Evolutionary conservation across 2,113 vertebrate species (phyloP), one percentile per base, ranked within the genome.

Genomic region (Puffinus mauretanicus): DNA sequence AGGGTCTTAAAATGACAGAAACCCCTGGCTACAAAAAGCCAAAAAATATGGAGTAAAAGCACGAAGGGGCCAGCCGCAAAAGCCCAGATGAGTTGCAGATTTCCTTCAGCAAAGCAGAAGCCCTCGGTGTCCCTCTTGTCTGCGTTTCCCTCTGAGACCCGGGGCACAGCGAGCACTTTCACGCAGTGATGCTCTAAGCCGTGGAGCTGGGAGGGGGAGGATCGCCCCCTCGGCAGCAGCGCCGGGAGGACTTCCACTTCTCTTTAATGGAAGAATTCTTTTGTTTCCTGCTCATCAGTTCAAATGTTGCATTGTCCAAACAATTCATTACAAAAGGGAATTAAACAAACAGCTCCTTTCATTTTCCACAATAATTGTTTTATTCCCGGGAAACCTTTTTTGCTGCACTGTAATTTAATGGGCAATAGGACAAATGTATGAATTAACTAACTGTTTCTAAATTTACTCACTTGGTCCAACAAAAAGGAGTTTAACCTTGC

Each of bases 401-500:
- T 89, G 46, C 82, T 94, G 62, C 55, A 61, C 88, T 93, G 67
- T 94, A 98, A 97, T 96, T 96, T 98, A 97, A 98, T 88, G 57
- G 72, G 36, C 70, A 34, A 34, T 52, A 96, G 97, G 95, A 97
- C 87, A 97, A 98, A 98, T 96, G 90, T 76, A 95, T 96, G 52
- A 62, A 97, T 97, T 97, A 98, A 96, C 86, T 77, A 97, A 96
- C 52, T 75, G 64, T 81, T 96, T 97, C 93, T 96, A 96, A 97
- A 98, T 97, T 93, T 96, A 97, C 86, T 95, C 57, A 61, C 52
- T 87, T 88, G 34, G 66, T 96, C 89, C 86, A 92, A 96, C 85
- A 93, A 95, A 93, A 92, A 88, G 49, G 92, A 95, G 85, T 78
- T 96, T 95, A 93, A 97, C 96, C 95, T 97, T 93, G 70, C 60